Base-by-base conservation (phyloP, 2,888 invertebrate genomes). In the Xestoiulus laeticollis region DNA sequence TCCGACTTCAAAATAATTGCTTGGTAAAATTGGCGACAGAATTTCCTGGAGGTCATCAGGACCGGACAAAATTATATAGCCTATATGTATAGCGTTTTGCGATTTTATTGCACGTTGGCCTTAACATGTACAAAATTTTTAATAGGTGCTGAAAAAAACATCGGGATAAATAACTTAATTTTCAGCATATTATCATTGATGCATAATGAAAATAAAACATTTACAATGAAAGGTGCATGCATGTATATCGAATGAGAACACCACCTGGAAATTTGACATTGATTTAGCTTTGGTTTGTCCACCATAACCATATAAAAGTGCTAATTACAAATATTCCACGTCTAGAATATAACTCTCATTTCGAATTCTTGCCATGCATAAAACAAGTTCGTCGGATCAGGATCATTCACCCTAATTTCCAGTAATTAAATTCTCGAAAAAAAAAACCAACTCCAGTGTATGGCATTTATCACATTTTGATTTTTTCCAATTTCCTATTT, bases 381-480 rank as follows among this genome's bases (percentile, higher is more conserved):
- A 78, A 78, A 78, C 78, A 16, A 78, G 78, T 78, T 78, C 30
- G 30, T 78, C 16, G 30, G 78, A 78, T 78, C 78, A 30, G 78
- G 78, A 78, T 78, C 78, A 78, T 78, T 78, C 78, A 78, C 78
- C 78, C 30, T 78, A 78, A 78, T 78, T 78, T 78, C 78, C 78
- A 78, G 78, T 78, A 78, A 78, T 78, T 78, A 78, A 78, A 78
- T 78, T 78, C 78, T 68, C 19, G 16, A 19, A 16, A 30, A 30
- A 30, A 26, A 78, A 16, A 68, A 22, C 22, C 30, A 30, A 14
- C 78, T 32, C 78, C 30, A 26, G 78, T 10, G 78, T 78, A 78
- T 78, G 16, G 78, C 78, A 78, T 78, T 78, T 78, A 78, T 78
- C 78, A 78, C 78, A 78, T 78, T 78, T 32, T 78, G 30, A 78